Evolutionary conservation across 2,113 vertebrate genomes (phyloP), one percentile per base, ranked within the genome.

Genomic region (Balaeniceps rex): DNA sequence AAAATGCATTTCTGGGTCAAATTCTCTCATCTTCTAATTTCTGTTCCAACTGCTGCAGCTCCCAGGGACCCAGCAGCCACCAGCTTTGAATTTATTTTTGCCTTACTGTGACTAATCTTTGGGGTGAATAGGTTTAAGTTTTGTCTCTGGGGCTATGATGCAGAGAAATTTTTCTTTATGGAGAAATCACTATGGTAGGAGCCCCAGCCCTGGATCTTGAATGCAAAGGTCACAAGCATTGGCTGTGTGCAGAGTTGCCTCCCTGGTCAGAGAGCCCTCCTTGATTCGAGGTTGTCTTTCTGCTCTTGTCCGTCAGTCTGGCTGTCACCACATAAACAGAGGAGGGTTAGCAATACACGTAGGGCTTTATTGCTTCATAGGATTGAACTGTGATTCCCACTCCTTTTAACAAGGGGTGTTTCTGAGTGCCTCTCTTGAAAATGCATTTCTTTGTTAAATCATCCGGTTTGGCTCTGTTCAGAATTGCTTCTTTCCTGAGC

Each of bases 21-120:
- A 16, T 40, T 42, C 12, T 9, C n/a, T 78, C 7, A 6, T 69
- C 31, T 77, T 40, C 28, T 81, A 7, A 29, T 79, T 91, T 91
- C 66, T 83, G n/a, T 92, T 95, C 26, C 82, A 69, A 65, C 34
- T 44, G 29, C 78, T 72, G 70, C 57, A 76, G 82, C 52, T 91
- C 51, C 2, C 38, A 52, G 85, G 44, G 74, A 94, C 61, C 11
- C 57, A 71, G 64, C 60, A 94, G 51, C 65, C 60, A 36, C 42
- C 21, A 69, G 81, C 49, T 87, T 91, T 93, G 63, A 83, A 85
- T 93, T 90, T 76, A 65, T 80, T 85, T 95, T 93, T 93, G 28
- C 52, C 75, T 69, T 65, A 19, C 70, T 76, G 63, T 91, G 70
- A 61, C 84, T 93, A 54, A 85, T 91, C 89, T 91, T 78, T 64